Conservation (phyloP, 2,113 vertebrate genomes). For the Sturnira hondurensis region DNA sequence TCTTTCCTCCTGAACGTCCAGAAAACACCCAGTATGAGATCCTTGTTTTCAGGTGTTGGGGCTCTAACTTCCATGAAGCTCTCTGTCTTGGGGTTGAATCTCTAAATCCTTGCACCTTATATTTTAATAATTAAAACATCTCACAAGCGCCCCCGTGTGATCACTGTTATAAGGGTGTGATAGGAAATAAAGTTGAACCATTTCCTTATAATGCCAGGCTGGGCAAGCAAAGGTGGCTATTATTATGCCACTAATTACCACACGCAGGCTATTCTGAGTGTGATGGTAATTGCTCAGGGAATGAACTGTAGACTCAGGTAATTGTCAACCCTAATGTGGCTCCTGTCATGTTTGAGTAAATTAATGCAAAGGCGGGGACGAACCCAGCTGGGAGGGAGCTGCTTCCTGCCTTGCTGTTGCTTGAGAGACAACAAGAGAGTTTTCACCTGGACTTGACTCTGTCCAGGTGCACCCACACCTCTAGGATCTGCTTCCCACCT, state of each 20-base stretch:
- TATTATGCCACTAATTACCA: slow-evolving; percentile 51
- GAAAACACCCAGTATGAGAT: not conserved
- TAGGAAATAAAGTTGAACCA: slow-evolving; percentile 16
- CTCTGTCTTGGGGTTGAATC: slow-evolving; percentile 36
- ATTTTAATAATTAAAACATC: slow-evolving; percentile 69
- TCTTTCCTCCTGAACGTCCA: not conserved
- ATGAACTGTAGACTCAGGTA: slow-evolving; percentile 71
- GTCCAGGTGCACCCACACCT: not conserved
- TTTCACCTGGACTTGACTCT: not conserved
- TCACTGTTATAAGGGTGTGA: not conserved
- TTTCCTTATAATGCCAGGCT: slow-evolving; percentile 35
- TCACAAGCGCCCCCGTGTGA: slow-evolving; percentile 14
- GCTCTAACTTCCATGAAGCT: not conserved
- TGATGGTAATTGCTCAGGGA: slow-evolving; percentile 68
- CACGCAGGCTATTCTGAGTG: slow-evolving; percentile 34
- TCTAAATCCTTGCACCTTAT: slow-evolving; percentile 64
- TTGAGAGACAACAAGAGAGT: not conserved
- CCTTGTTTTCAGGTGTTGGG: not conserved
- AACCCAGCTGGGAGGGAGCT: not conserved
- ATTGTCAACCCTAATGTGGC: slow-evolving; percentile 66
- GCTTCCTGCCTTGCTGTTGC: not conserved
- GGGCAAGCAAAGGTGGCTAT: slow-evolving; percentile 26
- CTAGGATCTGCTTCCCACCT: not conserved
- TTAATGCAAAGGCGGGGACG: slow-evolving; percentile 51
- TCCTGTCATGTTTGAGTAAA: slow-evolving; percentile 37